These are phyloP conservation scores for Psococerastis gibbosa DNA, from an alignment of 2,888 invertebrate genomes.

Conservation along the genomic window DNA sequence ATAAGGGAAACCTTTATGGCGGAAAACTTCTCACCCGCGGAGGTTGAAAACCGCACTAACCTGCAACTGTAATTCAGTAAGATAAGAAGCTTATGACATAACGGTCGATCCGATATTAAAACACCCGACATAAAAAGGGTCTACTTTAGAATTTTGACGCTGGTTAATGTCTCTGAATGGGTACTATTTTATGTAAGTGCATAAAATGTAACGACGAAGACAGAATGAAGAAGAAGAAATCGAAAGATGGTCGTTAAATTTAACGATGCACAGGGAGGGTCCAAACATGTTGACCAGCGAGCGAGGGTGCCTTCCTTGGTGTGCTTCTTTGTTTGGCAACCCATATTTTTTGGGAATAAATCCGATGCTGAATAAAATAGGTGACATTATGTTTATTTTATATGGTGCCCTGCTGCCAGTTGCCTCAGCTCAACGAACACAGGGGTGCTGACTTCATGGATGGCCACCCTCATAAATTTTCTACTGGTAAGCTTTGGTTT, in stretches of 20 bases:
- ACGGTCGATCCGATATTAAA: not conserved
- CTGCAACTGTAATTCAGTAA: not conserved
- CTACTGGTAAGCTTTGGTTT: too few relatives aligned
- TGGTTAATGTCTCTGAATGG: not conserved
- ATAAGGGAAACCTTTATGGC: not conserved
- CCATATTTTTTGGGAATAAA: too few relatives aligned
- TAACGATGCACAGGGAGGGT: not conserved
- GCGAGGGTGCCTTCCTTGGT: too few relatives aligned
- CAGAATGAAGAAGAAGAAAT: not conserved
- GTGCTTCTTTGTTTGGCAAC: too few relatives aligned
- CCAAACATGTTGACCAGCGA: not conserved
- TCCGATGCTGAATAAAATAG: too few relatives aligned
- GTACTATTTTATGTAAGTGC: not conserved
- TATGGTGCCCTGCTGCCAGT: too few relatives aligned
- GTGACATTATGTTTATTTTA: too few relatives aligned
- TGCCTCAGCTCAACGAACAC: too few relatives aligned
- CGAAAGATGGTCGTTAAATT: not conserved
- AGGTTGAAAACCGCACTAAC: not conserved
- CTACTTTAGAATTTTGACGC: not conserved
- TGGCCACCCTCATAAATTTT: too few relatives aligned
- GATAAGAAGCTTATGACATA: not conserved
- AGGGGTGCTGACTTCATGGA: too few relatives aligned
- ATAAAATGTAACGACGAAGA: not conserved
- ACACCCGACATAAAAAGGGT: not conserved
- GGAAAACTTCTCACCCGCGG: not conserved